These are phyloP conservation scores for Eleginops maclovinus DNA, from an alignment of 2,113 vertebrate genomes.

Conservation along the genomic window DNA sequence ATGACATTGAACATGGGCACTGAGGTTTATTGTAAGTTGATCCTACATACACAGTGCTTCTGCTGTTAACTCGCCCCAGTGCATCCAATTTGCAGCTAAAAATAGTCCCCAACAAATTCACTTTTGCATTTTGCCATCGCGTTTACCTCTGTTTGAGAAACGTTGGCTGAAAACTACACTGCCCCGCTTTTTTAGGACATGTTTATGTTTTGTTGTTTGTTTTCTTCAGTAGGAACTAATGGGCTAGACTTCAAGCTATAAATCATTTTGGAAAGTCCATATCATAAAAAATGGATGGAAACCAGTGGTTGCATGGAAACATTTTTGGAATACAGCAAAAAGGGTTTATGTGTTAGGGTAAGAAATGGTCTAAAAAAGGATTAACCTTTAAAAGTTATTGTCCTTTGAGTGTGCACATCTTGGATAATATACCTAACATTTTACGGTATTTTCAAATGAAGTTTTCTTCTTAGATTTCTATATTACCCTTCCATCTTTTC, in stretches of 20 bases:
- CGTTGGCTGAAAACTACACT: not conserved
- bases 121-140: no score
- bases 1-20: not conserved
- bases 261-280: no score
- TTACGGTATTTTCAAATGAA: not conserved
- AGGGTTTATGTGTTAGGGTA: no score
- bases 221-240: not conserved
- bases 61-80: not conserved
- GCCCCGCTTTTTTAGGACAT: not conserved
- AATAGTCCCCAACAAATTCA: not conserved
- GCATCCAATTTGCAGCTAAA: constrained; percentile 2
- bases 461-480: not conserved
- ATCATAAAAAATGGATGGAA: no score
- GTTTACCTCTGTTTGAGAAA: not conserved
- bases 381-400: no score
- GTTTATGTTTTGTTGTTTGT: not conserved
- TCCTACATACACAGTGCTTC: not conserved
- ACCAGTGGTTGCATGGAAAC: no score
- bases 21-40: not conserved
- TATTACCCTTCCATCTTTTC: constrained; percentile 15
- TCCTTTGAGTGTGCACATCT: not conserved
- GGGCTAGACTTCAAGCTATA: no score
- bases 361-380: not conserved
- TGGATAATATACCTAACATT: not conserved
- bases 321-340: no score